Percentiles rank a stretch among this genome's conserved stretches.
phyloP scores from a whole-genome alignment of 2,113 vertebrate genomes.

The Sprattus sprattus region DNA sequence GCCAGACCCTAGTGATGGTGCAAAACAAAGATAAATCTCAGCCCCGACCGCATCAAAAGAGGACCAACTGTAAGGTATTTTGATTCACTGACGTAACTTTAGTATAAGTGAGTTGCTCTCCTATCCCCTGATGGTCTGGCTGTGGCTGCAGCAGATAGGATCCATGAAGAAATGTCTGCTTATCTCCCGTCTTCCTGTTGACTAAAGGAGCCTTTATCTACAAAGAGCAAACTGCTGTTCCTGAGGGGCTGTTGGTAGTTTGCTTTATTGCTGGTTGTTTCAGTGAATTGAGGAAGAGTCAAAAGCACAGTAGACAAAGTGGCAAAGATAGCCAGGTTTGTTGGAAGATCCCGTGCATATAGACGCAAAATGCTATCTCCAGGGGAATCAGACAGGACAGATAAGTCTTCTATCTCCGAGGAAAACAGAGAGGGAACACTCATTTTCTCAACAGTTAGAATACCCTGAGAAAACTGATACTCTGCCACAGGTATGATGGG shows the following conservation, averaged over 20 bases:
- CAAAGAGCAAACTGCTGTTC: neutral
- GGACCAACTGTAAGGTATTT: neutral
- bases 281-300: neutral
- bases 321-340: neutral
- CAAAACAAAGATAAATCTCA: conserved; percentile 57
- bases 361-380: neutral
- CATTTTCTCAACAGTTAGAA: neutral
- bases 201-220: neutral
- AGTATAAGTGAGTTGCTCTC: too few relatives aligned
- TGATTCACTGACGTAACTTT: neutral
- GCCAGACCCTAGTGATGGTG: conserved; percentile 52
- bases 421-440: neutral
- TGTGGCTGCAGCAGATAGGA: neutral
- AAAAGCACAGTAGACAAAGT: neutral
- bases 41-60: conserved; percentile 46
- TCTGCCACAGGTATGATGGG: neutral
- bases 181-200: neutral
- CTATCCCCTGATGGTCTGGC: neutral
- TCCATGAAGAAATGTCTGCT: neutral
- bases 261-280: neutral
- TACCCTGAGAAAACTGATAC: neutral
- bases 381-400: neutral
- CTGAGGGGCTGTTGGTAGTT: neutral
- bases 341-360: neutral
- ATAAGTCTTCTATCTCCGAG: too few relatives aligned